These are phyloP conservation scores for Fregata magnificens DNA, from an alignment of 2,113 vertebrate species.

Conservation along the genomic window DNA sequence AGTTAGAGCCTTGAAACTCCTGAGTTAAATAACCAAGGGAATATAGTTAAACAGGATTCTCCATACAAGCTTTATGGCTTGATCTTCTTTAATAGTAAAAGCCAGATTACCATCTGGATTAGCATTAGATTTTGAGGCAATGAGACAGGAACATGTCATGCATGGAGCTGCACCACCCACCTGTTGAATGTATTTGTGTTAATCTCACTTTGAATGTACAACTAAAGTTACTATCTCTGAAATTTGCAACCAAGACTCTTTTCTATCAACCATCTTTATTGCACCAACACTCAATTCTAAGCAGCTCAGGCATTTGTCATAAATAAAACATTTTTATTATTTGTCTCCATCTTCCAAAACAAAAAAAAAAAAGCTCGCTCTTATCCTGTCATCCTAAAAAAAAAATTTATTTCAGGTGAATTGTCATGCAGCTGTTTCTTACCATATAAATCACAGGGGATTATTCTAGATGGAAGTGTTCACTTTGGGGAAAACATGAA, in stretches of 20 bases:
- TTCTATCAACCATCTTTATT: constrained; percentile 9
- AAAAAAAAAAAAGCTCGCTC: constrained; percentile 9
- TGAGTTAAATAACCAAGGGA: neutral
- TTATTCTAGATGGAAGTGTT: neutral
- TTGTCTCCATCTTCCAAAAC: constrained; percentile 54
- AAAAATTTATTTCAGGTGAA: neutral
- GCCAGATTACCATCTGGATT: neutral
- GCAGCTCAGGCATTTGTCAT: constrained; percentile 63
- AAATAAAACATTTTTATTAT: constrained; percentile 72
- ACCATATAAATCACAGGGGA: neutral
- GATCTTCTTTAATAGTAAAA: neutral
- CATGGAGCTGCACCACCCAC: neutral
- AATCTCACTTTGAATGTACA: neutral
- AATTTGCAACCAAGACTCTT: neutral
- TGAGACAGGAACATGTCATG: neutral
- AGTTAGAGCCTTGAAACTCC: neutral
- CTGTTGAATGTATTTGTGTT: neutral
- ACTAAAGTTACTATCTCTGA: neutral
- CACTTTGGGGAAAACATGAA: neutral
- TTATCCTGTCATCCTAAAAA: constrained; percentile 38
- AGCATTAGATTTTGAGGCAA: neutral
- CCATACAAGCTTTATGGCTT: neutral
- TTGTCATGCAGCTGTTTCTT: neutral
- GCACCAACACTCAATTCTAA: constrained; percentile 1
- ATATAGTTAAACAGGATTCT: neutral